Base-by-base conservation (phyloP, 2,113 vertebrate species). In the Platichthys stellatus region DNA sequence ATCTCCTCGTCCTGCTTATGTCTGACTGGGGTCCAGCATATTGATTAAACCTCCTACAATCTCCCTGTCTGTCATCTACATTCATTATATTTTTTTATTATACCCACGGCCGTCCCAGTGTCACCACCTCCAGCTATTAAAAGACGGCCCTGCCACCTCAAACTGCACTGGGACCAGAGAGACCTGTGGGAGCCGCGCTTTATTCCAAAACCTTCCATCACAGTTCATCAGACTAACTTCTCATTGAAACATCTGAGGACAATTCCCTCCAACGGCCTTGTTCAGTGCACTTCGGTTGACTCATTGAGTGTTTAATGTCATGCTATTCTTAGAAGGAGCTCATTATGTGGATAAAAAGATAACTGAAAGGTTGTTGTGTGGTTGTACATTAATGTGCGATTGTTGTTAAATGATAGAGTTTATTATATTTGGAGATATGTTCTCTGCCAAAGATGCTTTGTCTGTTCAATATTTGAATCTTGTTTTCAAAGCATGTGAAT, bases 21-120 rank as follows among this genome's bases (percentile, higher is more conserved):
- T 60, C 10, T 47, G 28, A 73, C 24, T 23, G 1, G 3, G 31
- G 58, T 62, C 53, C 38, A 60, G 47, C 40, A 45, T 64, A 74
- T 79, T 58, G 79, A 45, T 78, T 60, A 60, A 78, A 75, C 63
- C 72, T 74, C 28, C 63, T 26, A 67, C 74, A 73, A 47, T 76
- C 60, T 85, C 70, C 18, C 63, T 28, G 21, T 78, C 63, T 28
- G 21, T 78, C 63, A 64, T 70, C 72, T 47, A 7, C 18, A 18
- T 64, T 76, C 47, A 78, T 83, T 72, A 75, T 65, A 73, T 69
- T 80, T 72, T 78, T 78, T 72, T 31, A 77, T 71, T 57, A 54
- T 11, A 74, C 28, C 31, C 5, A 24, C 35, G 62, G 73, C 47
- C 47, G 62, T 47, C 35, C 15, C 5, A 13, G 21, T 63, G 9